Evolutionary conservation across 2,797 vertebrate species (phyloP).

Genomic region (Linurgus olivaceus): DNA sequence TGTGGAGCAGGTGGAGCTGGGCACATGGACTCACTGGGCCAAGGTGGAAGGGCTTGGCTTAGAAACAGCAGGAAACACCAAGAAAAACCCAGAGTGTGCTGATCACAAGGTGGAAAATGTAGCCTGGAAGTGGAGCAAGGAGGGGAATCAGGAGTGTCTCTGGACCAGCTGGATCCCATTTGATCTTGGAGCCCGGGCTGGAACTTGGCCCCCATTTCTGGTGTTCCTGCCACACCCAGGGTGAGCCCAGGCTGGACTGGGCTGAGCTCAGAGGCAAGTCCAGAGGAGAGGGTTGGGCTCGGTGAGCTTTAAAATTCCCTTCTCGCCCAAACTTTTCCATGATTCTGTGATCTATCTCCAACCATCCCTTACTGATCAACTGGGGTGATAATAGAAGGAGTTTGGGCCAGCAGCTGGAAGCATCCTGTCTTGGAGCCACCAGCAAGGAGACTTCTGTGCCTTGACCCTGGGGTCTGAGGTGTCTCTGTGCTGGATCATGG

Average conservation of each 20-base stretch:
- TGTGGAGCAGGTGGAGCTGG: neutral
- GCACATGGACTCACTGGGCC: neutral
- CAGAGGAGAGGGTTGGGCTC: neutral
- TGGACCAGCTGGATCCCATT: neutral
- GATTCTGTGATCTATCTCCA: neutral
- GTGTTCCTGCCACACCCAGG: neutral
- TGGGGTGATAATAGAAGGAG: fast-evolving
- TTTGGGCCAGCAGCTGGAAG: neutral
- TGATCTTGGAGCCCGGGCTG: neutral
- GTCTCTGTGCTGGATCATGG: neutral
- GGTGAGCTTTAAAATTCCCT: neutral
- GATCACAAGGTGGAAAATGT: neutral
- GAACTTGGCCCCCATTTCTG: neutral
- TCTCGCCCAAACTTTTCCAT: neutral
- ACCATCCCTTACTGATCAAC: neutral
- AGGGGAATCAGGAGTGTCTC: neutral
- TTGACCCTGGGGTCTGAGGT: fast-evolving
- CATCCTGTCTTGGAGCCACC: neutral
- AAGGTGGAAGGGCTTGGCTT: neutral
- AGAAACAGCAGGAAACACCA: neutral
- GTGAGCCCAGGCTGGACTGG: neutral
- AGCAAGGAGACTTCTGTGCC: neutral
- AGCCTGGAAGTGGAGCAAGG: neutral
- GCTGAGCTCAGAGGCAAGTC: neutral
- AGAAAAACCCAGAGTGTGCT: neutral